Evolutionary conservation across 2,797 vertebrate species (phyloP).

Genomic region (Phaenicophaeus curvirostris): DNA sequence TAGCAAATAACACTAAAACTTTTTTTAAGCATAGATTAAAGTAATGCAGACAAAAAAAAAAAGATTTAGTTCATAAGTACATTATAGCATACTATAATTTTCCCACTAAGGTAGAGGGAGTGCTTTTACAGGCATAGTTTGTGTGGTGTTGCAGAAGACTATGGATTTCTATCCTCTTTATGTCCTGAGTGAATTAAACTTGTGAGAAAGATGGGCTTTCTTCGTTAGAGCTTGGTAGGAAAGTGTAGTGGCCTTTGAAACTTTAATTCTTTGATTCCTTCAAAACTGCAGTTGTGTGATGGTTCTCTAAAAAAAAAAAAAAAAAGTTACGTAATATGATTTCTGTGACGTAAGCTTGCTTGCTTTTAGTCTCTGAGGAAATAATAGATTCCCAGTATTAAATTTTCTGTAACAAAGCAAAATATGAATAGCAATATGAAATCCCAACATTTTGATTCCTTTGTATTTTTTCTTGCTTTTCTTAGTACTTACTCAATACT

Average conservation of each 20-base stretch:
- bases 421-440: constrained; percentile 15
- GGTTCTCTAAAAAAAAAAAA: not conserved
- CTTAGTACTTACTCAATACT: not conserved
- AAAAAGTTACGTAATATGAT: not conserved
- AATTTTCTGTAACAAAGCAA: constrained; percentile 16
- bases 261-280: constrained; percentile 14
- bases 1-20: not conserved
- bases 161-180: not conserved
- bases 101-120: not conserved
- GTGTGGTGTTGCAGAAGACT: not conserved
- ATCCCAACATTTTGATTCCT: not conserved
- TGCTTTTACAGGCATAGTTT: not conserved
- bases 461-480: not conserved
- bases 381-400: not conserved
- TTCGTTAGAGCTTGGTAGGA: not conserved
- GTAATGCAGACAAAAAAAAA: not conserved
- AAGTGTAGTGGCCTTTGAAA: not conserved
- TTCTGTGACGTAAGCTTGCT: constrained; percentile 13
- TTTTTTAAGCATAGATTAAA: not conserved
- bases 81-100: not conserved
- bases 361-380: constrained; percentile 24
- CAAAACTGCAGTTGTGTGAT: not conserved
- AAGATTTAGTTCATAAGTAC: not conserved
- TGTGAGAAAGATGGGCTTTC: not conserved
- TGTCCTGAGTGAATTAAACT: not conserved